A percentile compares a stretch with the other conserved stretches of the same genome.
phyloP scores from a whole-genome alignment of 1,140 invertebrate species.

The Brachionus paranguensis region DNA sequence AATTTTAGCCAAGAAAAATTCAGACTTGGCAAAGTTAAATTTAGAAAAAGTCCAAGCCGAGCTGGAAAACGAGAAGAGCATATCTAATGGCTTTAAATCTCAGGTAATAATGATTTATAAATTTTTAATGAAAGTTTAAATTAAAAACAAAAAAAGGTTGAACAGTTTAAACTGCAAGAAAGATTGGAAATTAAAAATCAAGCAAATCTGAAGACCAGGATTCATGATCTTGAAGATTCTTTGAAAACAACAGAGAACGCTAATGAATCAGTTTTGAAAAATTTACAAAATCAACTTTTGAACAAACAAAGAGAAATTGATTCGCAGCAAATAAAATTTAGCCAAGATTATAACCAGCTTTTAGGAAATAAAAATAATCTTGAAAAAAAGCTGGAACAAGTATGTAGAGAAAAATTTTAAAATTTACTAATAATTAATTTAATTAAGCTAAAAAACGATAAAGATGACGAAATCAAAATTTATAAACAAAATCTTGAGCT shows the following conservation, averaged over 20 bases:
- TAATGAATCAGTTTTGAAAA: not conserved
- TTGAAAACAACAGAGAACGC: not conserved
- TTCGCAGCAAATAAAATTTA: not conserved
- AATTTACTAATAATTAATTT: not conserved
- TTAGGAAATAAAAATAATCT: not conserved
- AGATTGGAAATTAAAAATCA: conserved; percentile 34
- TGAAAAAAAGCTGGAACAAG: not conserved
- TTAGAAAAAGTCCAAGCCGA: conserved; percentile 10
- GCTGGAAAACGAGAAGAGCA: conserved; percentile 27
- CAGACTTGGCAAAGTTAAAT: not conserved
- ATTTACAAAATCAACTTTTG: conserved; percentile 17
- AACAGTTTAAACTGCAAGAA: conserved; percentile 31
- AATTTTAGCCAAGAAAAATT: conserved; percentile 34
- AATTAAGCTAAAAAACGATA: not conserved
- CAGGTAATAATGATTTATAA: not conserved
- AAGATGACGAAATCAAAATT: not conserved
- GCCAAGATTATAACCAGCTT: not conserved
- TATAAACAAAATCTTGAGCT: not conserved
- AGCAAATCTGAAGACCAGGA: not conserved
- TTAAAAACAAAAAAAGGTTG: not conserved
- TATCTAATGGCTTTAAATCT: not conserved
- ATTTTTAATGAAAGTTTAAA: not conserved
- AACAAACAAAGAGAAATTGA: not conserved
- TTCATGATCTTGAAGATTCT: conserved; percentile 11
- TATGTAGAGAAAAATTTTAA: not conserved